A percentile compares a stretch with the other conserved stretches of the same genome.
Evolutionary conservation across 2,113 vertebrate genomes (phyloP).

Genomic region (Chrysemys picta): DNA sequence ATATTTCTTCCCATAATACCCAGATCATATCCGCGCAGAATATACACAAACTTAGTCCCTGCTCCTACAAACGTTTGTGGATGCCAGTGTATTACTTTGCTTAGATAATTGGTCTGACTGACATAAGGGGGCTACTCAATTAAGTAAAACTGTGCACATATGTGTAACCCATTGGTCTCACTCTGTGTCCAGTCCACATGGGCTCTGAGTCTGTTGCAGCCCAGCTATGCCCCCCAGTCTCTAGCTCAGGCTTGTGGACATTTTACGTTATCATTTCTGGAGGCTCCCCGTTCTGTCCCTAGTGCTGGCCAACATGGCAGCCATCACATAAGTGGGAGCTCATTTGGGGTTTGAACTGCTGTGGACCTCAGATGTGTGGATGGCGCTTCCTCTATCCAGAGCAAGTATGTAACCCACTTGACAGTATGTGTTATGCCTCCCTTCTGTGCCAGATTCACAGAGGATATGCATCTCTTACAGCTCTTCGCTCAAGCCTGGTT

Average conservation of each 20-base stretch:
- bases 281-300: neutral
- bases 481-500: neutral
- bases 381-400: neutral
- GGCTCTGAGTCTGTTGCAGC: neutral
- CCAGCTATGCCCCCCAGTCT: neutral
- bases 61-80: accelerated
- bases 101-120: accelerated
- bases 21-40: neutral
- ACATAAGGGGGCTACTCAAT: accelerated
- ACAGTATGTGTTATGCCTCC: accelerated
- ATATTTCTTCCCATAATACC: neutral
- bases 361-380: neutral
- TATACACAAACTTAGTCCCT: neutral
- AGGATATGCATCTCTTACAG: neutral
- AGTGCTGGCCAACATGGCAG: neutral
- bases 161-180: neutral
- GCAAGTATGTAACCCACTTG: neutral
- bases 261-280: neutral
- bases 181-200: neutral
- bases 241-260: neutral
- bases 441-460: neutral
- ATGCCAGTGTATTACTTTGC: neutral
- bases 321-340: neutral
- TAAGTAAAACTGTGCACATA: neutral
- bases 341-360: neutral